phyloP scores from a whole-genome alignment of 2,797 vertebrate genomes.

The Takifugu ocellatus region DNA sequence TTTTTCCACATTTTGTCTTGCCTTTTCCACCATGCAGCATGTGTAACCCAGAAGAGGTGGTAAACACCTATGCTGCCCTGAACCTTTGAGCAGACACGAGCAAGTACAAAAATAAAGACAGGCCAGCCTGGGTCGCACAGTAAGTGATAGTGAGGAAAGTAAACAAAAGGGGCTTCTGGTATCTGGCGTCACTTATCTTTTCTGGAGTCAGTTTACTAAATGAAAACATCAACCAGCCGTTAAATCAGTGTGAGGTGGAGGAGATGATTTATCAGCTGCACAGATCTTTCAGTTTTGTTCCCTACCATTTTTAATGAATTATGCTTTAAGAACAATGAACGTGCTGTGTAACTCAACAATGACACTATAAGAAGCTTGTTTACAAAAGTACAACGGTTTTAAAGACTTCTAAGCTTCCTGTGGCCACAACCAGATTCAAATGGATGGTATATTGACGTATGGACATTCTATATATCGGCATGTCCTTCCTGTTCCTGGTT shows the following conservation, averaged over 20 bases:
- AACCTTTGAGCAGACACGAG: slow-evolving; percentile 34
- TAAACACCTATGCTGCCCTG: too few species aligned
- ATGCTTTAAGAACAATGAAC: too few species aligned
- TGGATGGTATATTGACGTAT: too few species aligned
- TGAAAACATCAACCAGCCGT: slow-evolving; percentile 69
- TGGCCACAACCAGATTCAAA: too few species aligned
- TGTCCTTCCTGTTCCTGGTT: too few species aligned
- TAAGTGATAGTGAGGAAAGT: slow-evolving; percentile 51
- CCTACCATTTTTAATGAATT: too few species aligned
- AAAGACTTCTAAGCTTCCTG: background rate
- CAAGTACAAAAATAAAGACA: slow-evolving; percentile 3
- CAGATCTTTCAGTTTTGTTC: slow-evolving; percentile 67
- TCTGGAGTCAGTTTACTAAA: slow-evolving; percentile 68
- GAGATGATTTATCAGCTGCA: slow-evolving; percentile 74
- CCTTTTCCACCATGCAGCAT: background rate
- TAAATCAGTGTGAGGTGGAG: slow-evolving; percentile 61
- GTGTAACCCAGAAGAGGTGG: background rate
- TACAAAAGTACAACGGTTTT: background rate
- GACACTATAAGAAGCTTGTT: too few species aligned
- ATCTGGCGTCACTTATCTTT: slow-evolving; percentile 52
- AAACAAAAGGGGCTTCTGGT: slow-evolving; percentile 57
- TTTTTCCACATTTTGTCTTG: too few species aligned
- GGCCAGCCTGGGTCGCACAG: slow-evolving; percentile 26
- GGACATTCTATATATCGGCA: too few species aligned
- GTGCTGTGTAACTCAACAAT: too few species aligned